Base-by-base conservation (phyloP, 2,113 vertebrate genomes). In the Toxotes chatareus region DNA sequence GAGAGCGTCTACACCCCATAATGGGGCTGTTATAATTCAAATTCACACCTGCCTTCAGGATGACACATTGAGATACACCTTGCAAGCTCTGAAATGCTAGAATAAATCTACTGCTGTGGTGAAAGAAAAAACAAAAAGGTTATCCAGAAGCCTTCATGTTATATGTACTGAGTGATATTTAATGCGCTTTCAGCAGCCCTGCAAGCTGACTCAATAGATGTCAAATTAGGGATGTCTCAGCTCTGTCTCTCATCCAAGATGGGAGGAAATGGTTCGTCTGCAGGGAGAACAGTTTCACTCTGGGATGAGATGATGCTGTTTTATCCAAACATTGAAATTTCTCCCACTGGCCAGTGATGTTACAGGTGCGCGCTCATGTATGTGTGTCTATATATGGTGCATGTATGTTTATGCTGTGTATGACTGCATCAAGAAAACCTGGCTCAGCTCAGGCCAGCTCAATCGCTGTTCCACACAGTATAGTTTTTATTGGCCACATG, bases 131-230 rank as follows among this genome's bases (percentile, higher is more conserved):
- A 40, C 9, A 69, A 55, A 62, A 34, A 6, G 4, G 21, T 51
- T 38, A 46, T 64, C 67, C 53, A 59, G 42, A 66, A 64, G 47
- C 56, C 46, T 46, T 84, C 8, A 51, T 88, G 49, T 78, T 80
- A 72, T 62, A 79, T 80, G 73, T 68, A 53, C 62, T 79, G 81
- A 87, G 61, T 86, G 82, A 79, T 77, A 80, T 86, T 82, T 69
- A 80, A 84, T 86, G 66, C 6, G 5, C 57, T 85, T 87, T 85
- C 86, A 86, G 79, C 69, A 80, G 65, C 64, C 57, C n/a, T 59
- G 44, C 19, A 49, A 76, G 84, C 86, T 92, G 87, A 94, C 82
- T 93, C 85, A 85, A 73, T 86, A 74, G 56, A 89, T 85, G 66
- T 89, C 69, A 83, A 84, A 73, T 85, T 84, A 84, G 27, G 44